These are phyloP conservation scores for Lasioglossum leucozonium DNA, from an alignment of 2,888 invertebrate genomes.

Conservation along the genomic window DNA sequence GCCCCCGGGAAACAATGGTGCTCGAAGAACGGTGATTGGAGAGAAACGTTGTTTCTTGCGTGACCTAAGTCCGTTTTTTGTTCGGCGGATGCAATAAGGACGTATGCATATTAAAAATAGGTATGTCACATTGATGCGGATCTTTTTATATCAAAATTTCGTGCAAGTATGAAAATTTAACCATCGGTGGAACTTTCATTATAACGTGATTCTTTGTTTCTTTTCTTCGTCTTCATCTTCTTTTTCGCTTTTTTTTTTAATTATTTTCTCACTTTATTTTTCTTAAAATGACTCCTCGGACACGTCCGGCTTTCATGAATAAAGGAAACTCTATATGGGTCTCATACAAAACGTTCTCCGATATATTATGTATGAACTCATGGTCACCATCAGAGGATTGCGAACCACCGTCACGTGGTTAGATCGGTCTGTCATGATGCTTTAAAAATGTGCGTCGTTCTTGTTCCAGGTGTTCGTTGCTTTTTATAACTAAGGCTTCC, in stretches of 20 bases:
- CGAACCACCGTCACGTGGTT: slow-evolving; percentile 4
- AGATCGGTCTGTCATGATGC: neutral
- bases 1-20: neutral
- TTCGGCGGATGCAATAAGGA: slow-evolving; percentile 63
- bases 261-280: neutral
- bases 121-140: slow-evolving; percentile 39
- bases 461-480: slow-evolving; percentile 17
- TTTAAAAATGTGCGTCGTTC: slow-evolving; percentile 20
- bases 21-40: slow-evolving; percentile 10
- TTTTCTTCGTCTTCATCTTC: neutral
- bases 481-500: slow-evolving; percentile 7
- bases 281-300: slow-evolving; percentile 15
- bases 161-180: slow-evolving; percentile 59
- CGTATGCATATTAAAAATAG: slow-evolving; percentile 47
- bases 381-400: slow-evolving; percentile 2
- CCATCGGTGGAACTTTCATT: slow-evolving; percentile 46
- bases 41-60: slow-evolving; percentile 35
- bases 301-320: slow-evolving; percentile 21
- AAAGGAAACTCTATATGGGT: slow-evolving; percentile 27
- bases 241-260: neutral
- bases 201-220: slow-evolving; percentile 36
- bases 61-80: slow-evolving; percentile 68
- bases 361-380: slow-evolving; percentile 44
- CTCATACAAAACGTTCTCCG: slow-evolving; percentile 28
- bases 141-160: slow-evolving; percentile 61